Base-by-base conservation (phyloP, 2,113 vertebrate species). In the Gymnogyps californianus region DNA sequence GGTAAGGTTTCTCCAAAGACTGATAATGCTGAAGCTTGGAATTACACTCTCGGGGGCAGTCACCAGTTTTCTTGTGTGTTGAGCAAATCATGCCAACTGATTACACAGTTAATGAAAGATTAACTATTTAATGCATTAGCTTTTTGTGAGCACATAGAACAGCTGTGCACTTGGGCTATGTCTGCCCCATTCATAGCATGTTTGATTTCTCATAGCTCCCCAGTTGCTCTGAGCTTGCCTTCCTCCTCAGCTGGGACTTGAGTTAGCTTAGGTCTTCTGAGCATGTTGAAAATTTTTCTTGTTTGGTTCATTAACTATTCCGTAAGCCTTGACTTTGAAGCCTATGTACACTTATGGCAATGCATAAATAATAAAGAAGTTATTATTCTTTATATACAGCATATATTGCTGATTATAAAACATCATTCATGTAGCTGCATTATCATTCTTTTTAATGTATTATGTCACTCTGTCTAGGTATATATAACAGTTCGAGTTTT, bases 31-130 rank as follows among this genome's bases (percentile, higher is more conserved):
- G 58, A 88, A 85, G 74, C 74, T 92, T 88, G 26, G 74, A 92
- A 91, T 72, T 79, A 87, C 20, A 42, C 58, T 95, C 96, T 95
- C 95, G 76, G 83, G 89, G 42, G 59, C 52, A 90, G 82, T 89
- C 95, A 94, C 79, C 36, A 42, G 74, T 96, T 92, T 96, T 78
- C 81, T 82, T 66, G 62, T 94, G 96, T 76, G 42, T 65, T 72
- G 92, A 97, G 80, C 67, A 96, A 97, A 95, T 96, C 89, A 90
- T 97, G 85, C 75, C 95, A 96, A 92, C 67, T 97, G 95, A 97
- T 97, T 97, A 90, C 89, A 96, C 79, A 93, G 82, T 96, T 97
- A 97, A 97, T 95, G 95, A 98, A 96, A 92, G 96, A 95, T 97
- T 98, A 97, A 98, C 95, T 90, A 69, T 98, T 97, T 96, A 84